Percentiles rank a stretch among this genome's conserved stretches.
Conservation (phyloP, 2,113 vertebrate genomes). For the Plecturocebus donacophilus region DNA sequence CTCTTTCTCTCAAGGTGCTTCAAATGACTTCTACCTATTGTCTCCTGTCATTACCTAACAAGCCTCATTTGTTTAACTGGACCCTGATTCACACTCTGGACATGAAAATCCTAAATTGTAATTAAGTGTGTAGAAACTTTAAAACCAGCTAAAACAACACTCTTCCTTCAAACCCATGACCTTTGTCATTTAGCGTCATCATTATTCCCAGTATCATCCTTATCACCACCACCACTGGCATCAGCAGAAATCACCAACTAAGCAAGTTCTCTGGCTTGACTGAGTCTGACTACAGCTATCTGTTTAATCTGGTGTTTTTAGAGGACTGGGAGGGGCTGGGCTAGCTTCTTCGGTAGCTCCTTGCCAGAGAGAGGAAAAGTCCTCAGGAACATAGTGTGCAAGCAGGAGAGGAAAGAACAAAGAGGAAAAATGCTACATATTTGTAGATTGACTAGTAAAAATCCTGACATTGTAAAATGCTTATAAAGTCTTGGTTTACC, state of each 20-base stretch:
- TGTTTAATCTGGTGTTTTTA: background rate
- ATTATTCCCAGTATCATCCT: background rate
- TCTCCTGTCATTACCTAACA: constrained; percentile 36
- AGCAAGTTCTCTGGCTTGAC: background rate
- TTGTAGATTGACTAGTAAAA: background rate
- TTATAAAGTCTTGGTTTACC: background rate
- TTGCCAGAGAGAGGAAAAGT: background rate
- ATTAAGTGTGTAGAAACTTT: background rate
- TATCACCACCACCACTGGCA: background rate
- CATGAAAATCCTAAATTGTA: background rate
- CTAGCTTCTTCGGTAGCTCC: background rate
- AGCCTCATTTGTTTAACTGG: constrained; percentile 30
- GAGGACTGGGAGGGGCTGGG: background rate
- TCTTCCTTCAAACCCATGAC: background rate
- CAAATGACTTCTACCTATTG: constrained; percentile 8
- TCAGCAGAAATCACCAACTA: background rate
- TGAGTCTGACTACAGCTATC: background rate
- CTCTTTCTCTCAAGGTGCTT: constrained; percentile 2
- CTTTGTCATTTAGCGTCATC: background rate
- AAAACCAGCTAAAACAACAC: background rate
- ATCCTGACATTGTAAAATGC: background rate
- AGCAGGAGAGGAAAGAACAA: background rate
- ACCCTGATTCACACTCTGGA: background rate
- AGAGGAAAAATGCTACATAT: background rate
- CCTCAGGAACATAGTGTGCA: background rate